Evolutionary conservation across 2,113 vertebrate genomes (phyloP), one percentile per base, ranked within the genome.

Genomic region (Baryphthengus martii): DNA sequence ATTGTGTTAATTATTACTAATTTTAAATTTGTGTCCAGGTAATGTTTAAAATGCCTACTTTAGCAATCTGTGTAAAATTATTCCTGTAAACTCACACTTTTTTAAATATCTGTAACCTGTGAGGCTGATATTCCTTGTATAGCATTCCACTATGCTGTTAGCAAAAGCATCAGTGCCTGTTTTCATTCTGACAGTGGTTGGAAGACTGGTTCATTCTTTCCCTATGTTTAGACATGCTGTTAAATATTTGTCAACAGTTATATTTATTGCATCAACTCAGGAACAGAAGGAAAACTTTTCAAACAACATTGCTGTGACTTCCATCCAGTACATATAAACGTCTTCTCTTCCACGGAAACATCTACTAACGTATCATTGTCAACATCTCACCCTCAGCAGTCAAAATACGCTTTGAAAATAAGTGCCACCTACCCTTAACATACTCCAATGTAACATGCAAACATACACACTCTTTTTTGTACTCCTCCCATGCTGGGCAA

Each of bases 401-500:
- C 88, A 96, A 95, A 94, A 93, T 56, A 95, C 33, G 21, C 73
- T 88, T 89, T 18, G 37, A 93, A 96, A 92, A 95, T 95, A 93
- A 96, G 55, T 94, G 67, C 94, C 83, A 62, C 96, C 94, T 85
- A 97, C 89, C 68, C 84, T 70, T 71, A 88, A 72, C 75, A 91
- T 70, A 88, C 72, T 89, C 76, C 50, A 91, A 70, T n/a, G 50
- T 71, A 90, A 95, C 79, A 84, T 35, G n/a, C 39, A 96, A 90
- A 92, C 74, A 90, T 66, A 79, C 62, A 85, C 82, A 61, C 20
- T 40, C 25, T 18, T 77, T 58, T 76, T 56, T 74, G 37, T 90
- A 67, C 47, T 86, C 52, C 91, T 92, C 73, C 89, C 82, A 85
- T 55, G n/a, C 49, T 67, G 96, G 77, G 93, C 74, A 82, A 97